Base-by-base conservation (phyloP, 2,888 invertebrate species). In the Ganaspis brasiliensis region DNA sequence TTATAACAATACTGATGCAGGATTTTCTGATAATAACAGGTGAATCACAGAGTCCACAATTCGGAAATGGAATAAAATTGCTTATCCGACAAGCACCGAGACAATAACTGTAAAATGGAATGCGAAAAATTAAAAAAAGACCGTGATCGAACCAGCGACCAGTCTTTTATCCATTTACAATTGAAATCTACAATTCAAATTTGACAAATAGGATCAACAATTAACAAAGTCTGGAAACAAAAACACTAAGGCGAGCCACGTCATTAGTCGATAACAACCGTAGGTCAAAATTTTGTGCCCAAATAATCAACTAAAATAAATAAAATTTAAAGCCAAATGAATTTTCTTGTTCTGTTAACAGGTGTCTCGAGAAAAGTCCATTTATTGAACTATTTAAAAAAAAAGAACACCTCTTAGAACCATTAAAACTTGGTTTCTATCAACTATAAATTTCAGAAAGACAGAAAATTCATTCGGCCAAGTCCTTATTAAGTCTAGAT, bases 101-200 rank as follows among this genome's bases (percentile, higher is more conserved):
- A 19, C 9, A 45, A 45, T 0, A 24, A 45, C 21, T 21, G 37
- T 9, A 40, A 67, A 45, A 67, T 45, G 67, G 40, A 45, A 67
- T 45, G 40, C 14, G n/a, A 21, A 45, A 9, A 67, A n/a, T 37
- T 31, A 71, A 71, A 61, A 74, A 67, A 75, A 45, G 63, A 80
- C 55, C 55, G n/a, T 85, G 84, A 89, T 86, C 83, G 87, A 37
- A 81, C 89, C 89, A 86, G 89, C 89, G 87, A 89, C 86, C 82
- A 85, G 82, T 83, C 37, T 73, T 55, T n/a, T n/a, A n/a, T n/a
- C n/a, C n/a, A n/a, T n/a, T n/a, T 72, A 72, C 55, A 19, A 16
- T 16, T 40, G 21, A 74, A 67, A n/a, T 56, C 31, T n/a, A 67
- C 40, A 35, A 45, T 19, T 72, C 19, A 52, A 52, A 85, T 83